These are phyloP conservation scores for Zeus faber DNA, from an alignment of 2,113 vertebrate species.

Conservation along the genomic window DNA sequence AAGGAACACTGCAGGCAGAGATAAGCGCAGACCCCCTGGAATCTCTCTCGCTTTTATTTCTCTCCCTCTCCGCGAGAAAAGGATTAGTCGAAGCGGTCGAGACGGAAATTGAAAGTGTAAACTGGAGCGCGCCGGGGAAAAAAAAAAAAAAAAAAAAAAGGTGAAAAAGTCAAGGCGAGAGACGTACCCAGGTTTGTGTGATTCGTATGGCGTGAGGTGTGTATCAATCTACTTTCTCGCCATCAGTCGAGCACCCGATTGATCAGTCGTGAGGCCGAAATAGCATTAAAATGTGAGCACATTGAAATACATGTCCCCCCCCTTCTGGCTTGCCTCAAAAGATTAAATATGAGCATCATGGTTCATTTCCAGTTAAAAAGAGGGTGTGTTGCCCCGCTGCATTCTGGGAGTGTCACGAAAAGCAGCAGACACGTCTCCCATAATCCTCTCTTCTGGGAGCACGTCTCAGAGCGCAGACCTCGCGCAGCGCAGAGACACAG, in stretches of 20 bases:
- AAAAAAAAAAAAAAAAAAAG: background rate
- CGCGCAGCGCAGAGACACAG: constrained; percentile 22
- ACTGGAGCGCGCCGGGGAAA: background rate
- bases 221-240: too few relatives aligned
- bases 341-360: too few relatives aligned
- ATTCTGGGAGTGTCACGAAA: constrained; percentile 36
- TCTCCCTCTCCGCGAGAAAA: constrained; percentile 23
- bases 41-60: constrained; percentile 4
- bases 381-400: constrained; percentile 38
- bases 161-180: background rate
- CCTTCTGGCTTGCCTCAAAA: too few relatives aligned
- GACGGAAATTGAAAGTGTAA: constrained; percentile 18
- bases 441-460: constrained; percentile 59
- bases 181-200: background rate
- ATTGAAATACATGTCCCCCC: too few relatives aligned
- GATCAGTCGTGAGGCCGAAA: too few relatives aligned
- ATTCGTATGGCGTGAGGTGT: too few relatives aligned
- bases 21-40: constrained; percentile 30
- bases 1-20: constrained; percentile 31
- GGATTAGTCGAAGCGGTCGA: constrained; percentile 19
- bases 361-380: too few relatives aligned
- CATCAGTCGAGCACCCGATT: too few relatives aligned
- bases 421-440: constrained; percentile 44
- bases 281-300: too few relatives aligned
- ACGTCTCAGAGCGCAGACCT: constrained; percentile 39